These are phyloP conservation scores for Enteromius viviparus DNA, from an alignment of 2,797 vertebrate genomes.

Conservation along the genomic window DNA sequence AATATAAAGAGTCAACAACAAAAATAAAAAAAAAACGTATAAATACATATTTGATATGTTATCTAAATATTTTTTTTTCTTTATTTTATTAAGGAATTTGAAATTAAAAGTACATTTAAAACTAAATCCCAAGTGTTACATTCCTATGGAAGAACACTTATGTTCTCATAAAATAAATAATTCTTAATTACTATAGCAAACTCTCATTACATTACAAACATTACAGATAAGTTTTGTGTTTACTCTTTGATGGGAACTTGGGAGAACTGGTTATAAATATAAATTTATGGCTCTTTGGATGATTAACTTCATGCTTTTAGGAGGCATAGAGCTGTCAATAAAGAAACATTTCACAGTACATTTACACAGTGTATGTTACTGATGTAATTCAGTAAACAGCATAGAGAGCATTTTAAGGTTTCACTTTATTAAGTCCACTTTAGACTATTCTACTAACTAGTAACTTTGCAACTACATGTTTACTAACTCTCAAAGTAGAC, in stretches of 20 bases:
- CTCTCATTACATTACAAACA: background rate
- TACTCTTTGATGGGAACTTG: background rate
- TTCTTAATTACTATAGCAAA: background rate
- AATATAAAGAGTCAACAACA: no score
- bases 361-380: no score
- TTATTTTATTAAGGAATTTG: background rate
- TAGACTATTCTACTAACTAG: no score
- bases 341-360: background rate
- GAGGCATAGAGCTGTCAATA: background rate
- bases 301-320: background rate
- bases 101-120: background rate
- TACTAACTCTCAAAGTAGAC: no score
- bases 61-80: background rate
- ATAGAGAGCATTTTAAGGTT: background rate
- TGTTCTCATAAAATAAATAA: background rate
- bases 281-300: background rate
- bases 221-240: background rate
- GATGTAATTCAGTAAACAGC: no score
- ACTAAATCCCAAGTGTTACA: background rate
- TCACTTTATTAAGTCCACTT: no score
- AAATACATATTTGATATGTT: background rate
- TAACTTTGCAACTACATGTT: no score
- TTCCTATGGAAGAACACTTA: background rate
- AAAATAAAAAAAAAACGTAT: background rate
- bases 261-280: background rate